A percentile compares a stretch with the other conserved stretches of the same genome.
Conservation (phyloP, 1,140 invertebrate genomes). For the Megathymus violae region DNA sequence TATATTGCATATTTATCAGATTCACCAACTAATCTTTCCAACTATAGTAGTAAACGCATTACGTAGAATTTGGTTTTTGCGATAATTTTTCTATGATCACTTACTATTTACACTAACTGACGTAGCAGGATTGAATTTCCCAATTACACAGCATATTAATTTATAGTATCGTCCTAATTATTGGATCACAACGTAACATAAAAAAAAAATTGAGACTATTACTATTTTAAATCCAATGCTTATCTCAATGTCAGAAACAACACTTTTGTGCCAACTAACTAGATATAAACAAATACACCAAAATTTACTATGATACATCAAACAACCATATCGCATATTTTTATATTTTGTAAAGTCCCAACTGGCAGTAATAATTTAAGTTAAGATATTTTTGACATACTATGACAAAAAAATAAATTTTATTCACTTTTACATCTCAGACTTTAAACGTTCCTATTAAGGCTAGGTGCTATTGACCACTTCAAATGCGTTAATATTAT, state of each 20-base stretch:
- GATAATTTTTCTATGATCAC: neutral
- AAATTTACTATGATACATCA: neutral
- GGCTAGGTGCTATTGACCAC: conserved; percentile 13
- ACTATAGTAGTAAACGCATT: too few species aligned
- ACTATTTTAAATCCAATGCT: neutral
- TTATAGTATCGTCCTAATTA: conserved; percentile 21
- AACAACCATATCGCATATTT: neutral
- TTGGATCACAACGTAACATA: neutral
- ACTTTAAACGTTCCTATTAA: conserved; percentile 12
- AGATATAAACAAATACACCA: neutral
- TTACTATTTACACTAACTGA: neutral
- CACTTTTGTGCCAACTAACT: neutral
- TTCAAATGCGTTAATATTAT: neutral
- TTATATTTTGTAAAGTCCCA: neutral
- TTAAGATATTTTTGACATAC: neutral
- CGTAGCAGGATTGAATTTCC: neutral
- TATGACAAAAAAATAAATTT: conserved; percentile 11
- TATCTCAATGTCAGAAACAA: neutral
- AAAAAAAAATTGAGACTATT: neutral
- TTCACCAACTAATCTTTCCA: too few species aligned
- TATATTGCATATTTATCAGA: too few species aligned
- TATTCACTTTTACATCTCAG: conserved; percentile 12
- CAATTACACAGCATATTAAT: neutral
- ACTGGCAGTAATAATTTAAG: neutral
- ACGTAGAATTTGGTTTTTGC: too few species aligned